A percentile compares a stretch with the other conserved stretches of the same genome.
These are phyloP conservation scores for Saturnia pavonia DNA, from an alignment of 2,888 invertebrate species.

Conservation along the genomic window DNA sequence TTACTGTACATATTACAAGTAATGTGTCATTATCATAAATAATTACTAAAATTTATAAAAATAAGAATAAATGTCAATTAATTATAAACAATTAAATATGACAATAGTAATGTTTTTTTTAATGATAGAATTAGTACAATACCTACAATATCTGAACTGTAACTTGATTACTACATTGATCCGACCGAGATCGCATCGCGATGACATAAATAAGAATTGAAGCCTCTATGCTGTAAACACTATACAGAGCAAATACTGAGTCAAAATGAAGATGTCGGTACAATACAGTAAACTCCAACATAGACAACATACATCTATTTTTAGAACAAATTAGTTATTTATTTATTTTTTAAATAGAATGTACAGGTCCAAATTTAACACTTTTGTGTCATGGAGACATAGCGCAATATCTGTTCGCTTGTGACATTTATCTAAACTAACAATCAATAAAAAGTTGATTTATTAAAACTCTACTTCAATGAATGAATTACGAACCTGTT, in stretches of 20 bases:
- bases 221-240: background rate
- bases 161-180: background rate
- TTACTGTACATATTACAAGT: no score
- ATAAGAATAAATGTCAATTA: no score
- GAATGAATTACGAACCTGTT: background rate
- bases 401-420: background rate
- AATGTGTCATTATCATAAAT: no score
- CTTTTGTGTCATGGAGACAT: background rate
- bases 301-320: background rate
- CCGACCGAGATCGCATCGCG: no score
- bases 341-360: background rate
- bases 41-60: no score
- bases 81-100: no score
- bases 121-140: no score
- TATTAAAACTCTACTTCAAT: background rate
- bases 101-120: no score
- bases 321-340: background rate
- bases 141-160: no score
- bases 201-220: background rate
- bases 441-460: slow-evolving; percentile 6
- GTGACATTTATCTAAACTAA: slow-evolving; percentile 4
- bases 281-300: background rate
- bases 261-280: background rate
- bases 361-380: background rate
- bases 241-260: background rate